Conservation (phyloP, 2,888 invertebrate genomes). For the Sphecodes monilicornis region DNA sequence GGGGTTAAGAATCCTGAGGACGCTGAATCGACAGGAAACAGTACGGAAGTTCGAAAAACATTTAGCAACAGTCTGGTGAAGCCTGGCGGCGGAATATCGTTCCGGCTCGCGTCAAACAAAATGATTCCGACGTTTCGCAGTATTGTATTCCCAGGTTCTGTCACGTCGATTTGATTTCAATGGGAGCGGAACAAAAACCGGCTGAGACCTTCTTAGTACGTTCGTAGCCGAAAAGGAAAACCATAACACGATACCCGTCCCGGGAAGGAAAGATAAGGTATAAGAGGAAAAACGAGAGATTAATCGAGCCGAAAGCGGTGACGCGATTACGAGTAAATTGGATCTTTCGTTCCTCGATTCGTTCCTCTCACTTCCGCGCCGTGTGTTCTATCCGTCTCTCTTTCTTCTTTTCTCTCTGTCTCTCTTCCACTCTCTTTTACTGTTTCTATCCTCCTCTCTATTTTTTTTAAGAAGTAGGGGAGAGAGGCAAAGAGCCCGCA, state of each 20-base stretch:
- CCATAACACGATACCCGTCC: slow-evolving; percentile 53
- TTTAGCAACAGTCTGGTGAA: neutral
- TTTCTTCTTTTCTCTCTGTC: neutral
- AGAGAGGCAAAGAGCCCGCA: slow-evolving; percentile 62
- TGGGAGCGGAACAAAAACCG: slow-evolving; percentile 12
- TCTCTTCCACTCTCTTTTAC: too few species aligned
- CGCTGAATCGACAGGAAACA: neutral
- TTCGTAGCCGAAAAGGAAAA: slow-evolving; percentile 39
- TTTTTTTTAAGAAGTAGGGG: slow-evolving; percentile 29
- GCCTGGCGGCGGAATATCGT: neutral
- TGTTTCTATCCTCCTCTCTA: neutral
- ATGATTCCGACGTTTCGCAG: slow-evolving; percentile 14
- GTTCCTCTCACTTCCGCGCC: slow-evolving; percentile 13
- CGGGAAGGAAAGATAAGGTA: slow-evolving; percentile 44
- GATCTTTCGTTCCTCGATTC: slow-evolving; percentile 67
- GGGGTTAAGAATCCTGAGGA: too few species aligned
- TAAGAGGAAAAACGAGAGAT: slow-evolving; percentile 62
- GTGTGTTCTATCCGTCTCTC: neutral
- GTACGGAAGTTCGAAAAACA: neutral
- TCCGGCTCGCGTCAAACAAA: neutral
- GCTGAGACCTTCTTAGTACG: slow-evolving; percentile 41
- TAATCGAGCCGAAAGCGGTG: slow-evolving; percentile 72
- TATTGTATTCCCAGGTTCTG: neutral
- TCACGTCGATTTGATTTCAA: slow-evolving; percentile 39
- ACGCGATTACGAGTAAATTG: slow-evolving; percentile 75